phyloP scores from a whole-genome alignment of 2,113 vertebrate genomes.

The Suncus etruscus region DNA sequence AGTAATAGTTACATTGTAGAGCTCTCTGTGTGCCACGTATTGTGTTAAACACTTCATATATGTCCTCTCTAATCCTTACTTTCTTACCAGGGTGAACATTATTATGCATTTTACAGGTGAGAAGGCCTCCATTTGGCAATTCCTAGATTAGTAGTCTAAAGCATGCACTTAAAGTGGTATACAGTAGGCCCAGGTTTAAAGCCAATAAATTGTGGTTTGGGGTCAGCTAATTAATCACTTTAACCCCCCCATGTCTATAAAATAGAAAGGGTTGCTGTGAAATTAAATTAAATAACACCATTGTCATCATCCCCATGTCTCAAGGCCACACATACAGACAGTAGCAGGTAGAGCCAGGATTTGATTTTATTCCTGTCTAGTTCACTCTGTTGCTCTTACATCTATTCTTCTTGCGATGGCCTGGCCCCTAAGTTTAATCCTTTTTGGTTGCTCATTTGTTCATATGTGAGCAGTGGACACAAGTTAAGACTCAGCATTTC shows the following conservation, averaged over 20 bases:
- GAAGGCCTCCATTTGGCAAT: neutral
- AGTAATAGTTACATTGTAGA: neutral
- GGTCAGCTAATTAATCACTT: neutral
- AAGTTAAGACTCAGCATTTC: neutral
- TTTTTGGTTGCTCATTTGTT: neutral
- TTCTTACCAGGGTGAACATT: neutral
- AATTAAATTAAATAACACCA: neutral
- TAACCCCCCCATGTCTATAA: neutral
- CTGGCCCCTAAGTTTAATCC: neutral
- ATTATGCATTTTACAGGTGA: neutral
- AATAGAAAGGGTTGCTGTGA: slow-evolving; percentile 19
- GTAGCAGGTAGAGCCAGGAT: neutral
- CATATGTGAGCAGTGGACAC: neutral
- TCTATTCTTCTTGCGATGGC: neutral
- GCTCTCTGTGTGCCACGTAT: neutral
- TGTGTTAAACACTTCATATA: neutral
- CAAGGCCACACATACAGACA: too few species aligned
- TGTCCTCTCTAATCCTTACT: neutral
- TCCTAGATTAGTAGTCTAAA: neutral
- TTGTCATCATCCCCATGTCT: neutral
- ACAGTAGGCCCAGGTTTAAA: neutral
- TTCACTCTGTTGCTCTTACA: neutral
- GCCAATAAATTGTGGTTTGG: neutral
- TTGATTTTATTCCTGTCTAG: neutral
- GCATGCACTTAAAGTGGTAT: neutral